Base-by-base conservation (phyloP, 1,140 invertebrate species). In the Ylistrum balloti region DNA sequence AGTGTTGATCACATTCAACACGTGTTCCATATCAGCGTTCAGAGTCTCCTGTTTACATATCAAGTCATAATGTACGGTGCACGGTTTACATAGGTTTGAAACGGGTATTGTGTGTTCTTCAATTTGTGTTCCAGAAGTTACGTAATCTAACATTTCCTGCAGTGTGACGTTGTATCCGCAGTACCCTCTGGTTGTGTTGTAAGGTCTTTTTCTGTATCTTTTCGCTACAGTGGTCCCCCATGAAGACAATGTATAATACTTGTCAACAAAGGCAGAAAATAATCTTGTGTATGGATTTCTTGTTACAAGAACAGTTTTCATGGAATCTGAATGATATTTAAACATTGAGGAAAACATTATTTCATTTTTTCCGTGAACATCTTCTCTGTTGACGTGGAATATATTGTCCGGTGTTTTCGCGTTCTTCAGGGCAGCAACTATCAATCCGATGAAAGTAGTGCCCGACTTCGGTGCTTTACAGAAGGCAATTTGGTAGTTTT, bases 1-100 rank as follows among this genome's bases (percentile, higher is more conserved):
- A 11, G 28, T 74, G 22, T 74, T 74, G 17, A 5, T 7, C 5
- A 17, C n/a, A n/a, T 74, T n/a, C 22, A 74, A 5, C 17, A 74
- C n/a, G n/a, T 74, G 17, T 74, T 74, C 56, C 2, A n/a, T 28
- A 28, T 74, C 56, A n/a, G 56, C 5, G 17, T 1, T 74, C 0
- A 74, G 56, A 1, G 56, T 74, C 17, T 74, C 56, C 56, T 74
- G 56, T 74, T 74, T 74, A 74, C 56, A 74, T 22, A 74, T n/a
- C n/a, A 74, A 28, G 22, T 28, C 56, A 17, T 74, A 74, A 28
- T 74, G 56, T 74, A 74, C n/a, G 17, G 56, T 28, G n/a, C 56
- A 74, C 56, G 56, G 56, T 1, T 74, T 74, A 74, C 56, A 74
- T 1, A 74, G 15, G 15, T 28, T 7, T 17, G 56, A 28, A 5